Conservation (phyloP, 1,140 invertebrate species). For the Ptiloglossa arizonensis region DNA sequence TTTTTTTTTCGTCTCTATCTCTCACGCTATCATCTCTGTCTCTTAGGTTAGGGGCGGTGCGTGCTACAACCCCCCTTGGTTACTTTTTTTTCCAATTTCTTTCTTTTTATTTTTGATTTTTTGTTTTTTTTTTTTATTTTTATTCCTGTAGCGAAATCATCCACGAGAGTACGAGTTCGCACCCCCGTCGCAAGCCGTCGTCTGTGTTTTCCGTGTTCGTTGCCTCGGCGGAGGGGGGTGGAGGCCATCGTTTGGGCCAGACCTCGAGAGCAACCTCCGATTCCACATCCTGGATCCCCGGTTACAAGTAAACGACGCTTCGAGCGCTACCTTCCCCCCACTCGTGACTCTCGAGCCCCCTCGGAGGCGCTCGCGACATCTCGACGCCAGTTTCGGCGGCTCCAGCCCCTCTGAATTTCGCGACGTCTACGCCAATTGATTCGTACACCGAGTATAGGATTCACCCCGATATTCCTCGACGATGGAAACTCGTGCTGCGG, state of each 20-base stretch:
- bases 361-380: background rate
- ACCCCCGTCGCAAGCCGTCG: conserved; percentile 49
- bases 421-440: background rate
- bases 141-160: background rate
- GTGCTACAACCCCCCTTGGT: conserved; percentile 22
- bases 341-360: too few relatives aligned
- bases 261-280: background rate
- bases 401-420: conserved; percentile 9
- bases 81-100: background rate
- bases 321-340: too few relatives aligned
- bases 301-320: too few relatives aligned
- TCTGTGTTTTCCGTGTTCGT: conserved; percentile 34
- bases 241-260: background rate
- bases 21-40: conserved; percentile 58
- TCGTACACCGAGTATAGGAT: background rate
- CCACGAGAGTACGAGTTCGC: conserved; percentile 2
- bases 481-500: background rate
- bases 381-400: background rate
- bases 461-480: conserved; percentile 9
- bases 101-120: background rate
- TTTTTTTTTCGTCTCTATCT: conserved; percentile 60
- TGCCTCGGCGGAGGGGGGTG: background rate
- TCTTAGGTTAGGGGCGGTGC: conserved; percentile 53
- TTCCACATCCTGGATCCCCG: background rate
- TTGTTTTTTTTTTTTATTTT: background rate